A percentile compares a stretch with the other conserved stretches of the same genome.
These are phyloP conservation scores for Herminia tarsipennalis DNA, from an alignment of 2,888 invertebrate species.

Conservation along the genomic window DNA sequence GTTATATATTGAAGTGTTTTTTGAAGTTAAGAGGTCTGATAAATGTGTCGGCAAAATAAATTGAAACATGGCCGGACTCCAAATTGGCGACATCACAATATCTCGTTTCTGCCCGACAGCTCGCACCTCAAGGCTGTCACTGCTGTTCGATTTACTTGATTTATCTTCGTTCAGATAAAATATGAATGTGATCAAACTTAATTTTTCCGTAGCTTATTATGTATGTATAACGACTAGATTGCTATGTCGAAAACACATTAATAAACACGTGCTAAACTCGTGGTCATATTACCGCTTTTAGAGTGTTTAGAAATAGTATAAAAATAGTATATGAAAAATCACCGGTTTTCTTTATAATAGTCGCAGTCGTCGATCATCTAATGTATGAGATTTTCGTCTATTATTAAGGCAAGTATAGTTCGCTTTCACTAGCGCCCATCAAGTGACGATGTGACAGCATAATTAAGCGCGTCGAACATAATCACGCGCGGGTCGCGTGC, in stretches of 20 bases:
- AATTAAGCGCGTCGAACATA: conserved; percentile 82
- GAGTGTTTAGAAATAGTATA: conserved; percentile 25
- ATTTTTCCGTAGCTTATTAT: conserved; percentile 47
- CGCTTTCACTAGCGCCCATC: conserved; percentile 81
- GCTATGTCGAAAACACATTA: conserved; percentile 44
- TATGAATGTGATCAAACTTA: conserved; percentile 33
- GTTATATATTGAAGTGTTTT: too few species aligned
- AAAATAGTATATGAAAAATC: too few species aligned
- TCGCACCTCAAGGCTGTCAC: conserved; percentile 41
- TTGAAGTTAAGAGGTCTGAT: background rate
- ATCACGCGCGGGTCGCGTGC: conserved; percentile 76
- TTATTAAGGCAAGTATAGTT: conserved; percentile 69
- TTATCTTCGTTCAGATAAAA: conserved; percentile 45
- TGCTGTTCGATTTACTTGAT: conserved; percentile 46
- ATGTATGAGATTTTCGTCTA: conserved; percentile 53
- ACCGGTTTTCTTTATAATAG: too few species aligned
- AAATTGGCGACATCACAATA: conserved; percentile 30
- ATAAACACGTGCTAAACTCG: conserved; percentile 49
- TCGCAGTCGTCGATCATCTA: conserved; percentile 21
- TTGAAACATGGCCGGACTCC: conserved; percentile 30
- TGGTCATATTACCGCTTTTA: conserved; percentile 45
- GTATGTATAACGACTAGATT: conserved; percentile 40
- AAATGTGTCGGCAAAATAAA: conserved; percentile 28
- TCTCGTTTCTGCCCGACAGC: conserved; percentile 33
- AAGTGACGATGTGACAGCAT: conserved; percentile 83